Evolutionary conservation across 2,797 vertebrate genomes (phyloP).

Genomic region (Petrocephalus sullivani): DNA sequence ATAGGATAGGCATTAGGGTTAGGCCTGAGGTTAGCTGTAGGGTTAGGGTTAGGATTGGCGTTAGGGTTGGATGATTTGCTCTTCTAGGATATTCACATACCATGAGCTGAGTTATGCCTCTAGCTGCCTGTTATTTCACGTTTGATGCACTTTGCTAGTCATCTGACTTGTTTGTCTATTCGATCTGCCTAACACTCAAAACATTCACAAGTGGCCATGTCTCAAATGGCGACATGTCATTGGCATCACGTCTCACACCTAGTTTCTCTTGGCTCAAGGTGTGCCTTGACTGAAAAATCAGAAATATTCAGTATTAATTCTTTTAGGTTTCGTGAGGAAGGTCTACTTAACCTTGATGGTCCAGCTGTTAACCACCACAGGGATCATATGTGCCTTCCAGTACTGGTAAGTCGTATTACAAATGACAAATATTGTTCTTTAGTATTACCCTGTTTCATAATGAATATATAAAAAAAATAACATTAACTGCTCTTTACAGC

Average conservation of each 20-base stretch:
- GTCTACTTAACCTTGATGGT: conserved; percentile 66
- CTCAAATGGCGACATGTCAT: background rate
- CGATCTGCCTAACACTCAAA: background rate
- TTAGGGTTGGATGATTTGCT: too few species aligned
- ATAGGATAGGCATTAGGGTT: too few species aligned
- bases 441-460: background rate
- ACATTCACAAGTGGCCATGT: background rate
- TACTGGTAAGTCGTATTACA: conserved; percentile 60
- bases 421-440: background rate
- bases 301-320: conserved; percentile 7
- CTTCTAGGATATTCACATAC: too few species aligned
- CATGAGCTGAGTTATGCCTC: background rate
- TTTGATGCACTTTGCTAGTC: background rate
- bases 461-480: background rate
- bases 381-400: conserved; percentile 66
- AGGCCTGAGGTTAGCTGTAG: too few species aligned
- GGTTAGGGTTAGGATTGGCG: too few species aligned
- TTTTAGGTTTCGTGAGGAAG: conserved; percentile 64
- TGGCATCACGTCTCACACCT: background rate
- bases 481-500: background rate
- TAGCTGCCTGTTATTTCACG: background rate
- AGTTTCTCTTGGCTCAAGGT: background rate
- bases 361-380: conserved; percentile 64
- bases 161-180: background rate
- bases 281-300: background rate